phyloP scores from a whole-genome alignment of 2,797 vertebrate species.

The Pipistrellus kuhlii region DNA sequence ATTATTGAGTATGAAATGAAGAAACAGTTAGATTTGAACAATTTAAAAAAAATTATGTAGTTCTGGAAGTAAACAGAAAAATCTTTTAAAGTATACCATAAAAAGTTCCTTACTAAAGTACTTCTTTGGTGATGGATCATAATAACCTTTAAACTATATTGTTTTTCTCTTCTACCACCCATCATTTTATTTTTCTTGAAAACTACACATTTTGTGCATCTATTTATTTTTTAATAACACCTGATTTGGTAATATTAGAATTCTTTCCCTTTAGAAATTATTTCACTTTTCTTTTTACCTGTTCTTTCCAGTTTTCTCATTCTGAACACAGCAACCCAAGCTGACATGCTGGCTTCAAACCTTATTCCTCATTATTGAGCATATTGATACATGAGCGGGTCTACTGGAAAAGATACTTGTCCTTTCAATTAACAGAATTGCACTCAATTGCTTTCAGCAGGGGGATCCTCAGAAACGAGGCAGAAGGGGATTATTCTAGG shows the following conservation, averaged over 20 bases:
- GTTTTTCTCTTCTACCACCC: background rate
- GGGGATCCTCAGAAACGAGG: background rate
- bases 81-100: background rate
- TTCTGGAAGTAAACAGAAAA: constrained; percentile 40
- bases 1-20: background rate
- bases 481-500: background rate
- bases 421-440: background rate
- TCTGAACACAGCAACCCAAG: background rate
- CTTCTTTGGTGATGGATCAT: background rate
- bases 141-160: constrained; percentile 30
- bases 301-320: background rate
- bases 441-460: background rate
- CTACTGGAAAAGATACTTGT: background rate
- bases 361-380: background rate
- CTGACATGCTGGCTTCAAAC: background rate
- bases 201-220: background rate
- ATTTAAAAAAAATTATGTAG: background rate
- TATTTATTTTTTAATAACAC: constrained; percentile 11
- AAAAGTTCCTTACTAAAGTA: background rate
- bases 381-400: background rate
- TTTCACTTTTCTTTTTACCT: background rate
- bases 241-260: constrained; percentile 9
- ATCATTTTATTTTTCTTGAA: constrained; percentile 25
- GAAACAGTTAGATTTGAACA: background rate
- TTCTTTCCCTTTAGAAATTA: background rate